Conservation (phyloP, 2,113 vertebrate genomes). For the Benitochromis conjunctus region DNA sequence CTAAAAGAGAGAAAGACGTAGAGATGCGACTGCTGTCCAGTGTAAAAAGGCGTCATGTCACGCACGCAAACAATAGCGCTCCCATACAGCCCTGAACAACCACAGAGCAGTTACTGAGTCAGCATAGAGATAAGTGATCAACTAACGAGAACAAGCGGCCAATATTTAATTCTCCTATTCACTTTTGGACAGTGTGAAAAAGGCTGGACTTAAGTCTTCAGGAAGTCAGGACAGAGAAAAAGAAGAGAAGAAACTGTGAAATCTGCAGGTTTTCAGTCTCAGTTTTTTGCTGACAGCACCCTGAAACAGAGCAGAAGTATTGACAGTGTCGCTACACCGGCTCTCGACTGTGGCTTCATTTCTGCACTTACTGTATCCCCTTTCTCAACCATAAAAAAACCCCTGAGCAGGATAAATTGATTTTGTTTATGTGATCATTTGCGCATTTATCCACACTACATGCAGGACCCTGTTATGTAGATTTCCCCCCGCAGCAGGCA, state of each 20-base stretch:
- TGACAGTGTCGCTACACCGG: not conserved
- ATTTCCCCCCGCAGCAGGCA: not conserved
- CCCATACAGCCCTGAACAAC: not conserved
- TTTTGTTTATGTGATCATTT: conserved; percentile 68
- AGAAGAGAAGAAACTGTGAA: not conserved
- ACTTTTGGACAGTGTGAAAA: not conserved
- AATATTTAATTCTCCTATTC: conserved; percentile 4
- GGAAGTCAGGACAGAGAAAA: not conserved
- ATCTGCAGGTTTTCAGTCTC: not conserved
- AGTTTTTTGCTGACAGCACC: conserved; percentile 9
- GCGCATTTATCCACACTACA: conserved; percentile 35
- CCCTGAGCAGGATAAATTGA: conserved; percentile 32
- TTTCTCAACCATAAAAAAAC: not conserved
- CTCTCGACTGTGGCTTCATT: not conserved
- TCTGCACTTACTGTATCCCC: not conserved
- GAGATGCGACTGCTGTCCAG: conserved; percentile 4
- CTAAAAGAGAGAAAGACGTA: conserved; percentile 34
- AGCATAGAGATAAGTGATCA: conserved; percentile 21
- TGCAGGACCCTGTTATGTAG: conserved; percentile 15
- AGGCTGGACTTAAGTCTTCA: not conserved
- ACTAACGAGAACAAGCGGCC: not conserved
- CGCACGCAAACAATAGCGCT: conserved; percentile 10
- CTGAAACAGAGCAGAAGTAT: not conserved
- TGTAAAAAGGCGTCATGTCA: conserved; percentile 32
- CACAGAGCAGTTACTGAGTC: conserved; percentile 27